A percentile compares a stretch with the other conserved stretches of the same genome.
These are phyloP conservation scores for Cotesia glomerata DNA, from an alignment of 1,140 invertebrate species.

Conservation along the genomic window DNA sequence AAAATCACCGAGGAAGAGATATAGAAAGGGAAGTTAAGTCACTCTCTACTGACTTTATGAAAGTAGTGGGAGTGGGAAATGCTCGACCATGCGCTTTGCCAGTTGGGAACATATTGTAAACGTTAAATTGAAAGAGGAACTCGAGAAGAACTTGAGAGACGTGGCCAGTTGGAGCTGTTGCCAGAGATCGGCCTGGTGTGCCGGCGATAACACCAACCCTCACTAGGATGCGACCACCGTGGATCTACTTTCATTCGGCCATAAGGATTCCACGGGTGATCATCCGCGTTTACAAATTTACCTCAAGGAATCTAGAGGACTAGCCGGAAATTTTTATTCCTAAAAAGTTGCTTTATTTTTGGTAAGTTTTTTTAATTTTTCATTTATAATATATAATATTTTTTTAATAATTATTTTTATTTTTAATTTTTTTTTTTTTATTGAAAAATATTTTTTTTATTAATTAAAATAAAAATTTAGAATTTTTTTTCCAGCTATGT, in stretches of 20 bases:
- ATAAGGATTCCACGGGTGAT: slow-evolving; percentile 49
- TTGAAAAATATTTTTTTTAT: too few species aligned
- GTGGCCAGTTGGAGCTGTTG: slow-evolving; percentile 40
- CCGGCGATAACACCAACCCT: slow-evolving; percentile 36
- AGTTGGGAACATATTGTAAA: slow-evolving; percentile 43
- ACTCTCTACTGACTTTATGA: not conserved
- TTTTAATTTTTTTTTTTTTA: too few species aligned
- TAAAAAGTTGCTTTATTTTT: not conserved
- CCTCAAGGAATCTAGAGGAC: slow-evolving; percentile 26
- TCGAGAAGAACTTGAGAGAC: slow-evolving; percentile 52
- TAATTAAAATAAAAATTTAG: too few species aligned
- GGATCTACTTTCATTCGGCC: slow-evolving; percentile 50
- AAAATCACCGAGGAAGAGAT: not conserved
- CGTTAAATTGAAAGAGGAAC: slow-evolving; percentile 49
- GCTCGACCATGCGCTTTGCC: slow-evolving; percentile 49
- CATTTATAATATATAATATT: not conserved
- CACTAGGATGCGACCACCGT: slow-evolving; percentile 49
- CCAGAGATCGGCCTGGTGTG: not conserved
- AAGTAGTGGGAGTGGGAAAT: slow-evolving; percentile 33
- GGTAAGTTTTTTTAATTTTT: not conserved
- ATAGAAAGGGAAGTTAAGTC: not conserved
- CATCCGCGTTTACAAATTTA: slow-evolving; percentile 38
- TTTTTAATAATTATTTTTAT: too few species aligned
- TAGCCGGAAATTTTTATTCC: slow-evolving; percentile 18
- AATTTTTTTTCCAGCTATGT: too few species aligned